A percentile compares a stretch with the other conserved stretches of the same genome.
These are phyloP conservation scores for Trogon melanurus DNA, from an alignment of 2,113 vertebrate species.

Conservation along the genomic window DNA sequence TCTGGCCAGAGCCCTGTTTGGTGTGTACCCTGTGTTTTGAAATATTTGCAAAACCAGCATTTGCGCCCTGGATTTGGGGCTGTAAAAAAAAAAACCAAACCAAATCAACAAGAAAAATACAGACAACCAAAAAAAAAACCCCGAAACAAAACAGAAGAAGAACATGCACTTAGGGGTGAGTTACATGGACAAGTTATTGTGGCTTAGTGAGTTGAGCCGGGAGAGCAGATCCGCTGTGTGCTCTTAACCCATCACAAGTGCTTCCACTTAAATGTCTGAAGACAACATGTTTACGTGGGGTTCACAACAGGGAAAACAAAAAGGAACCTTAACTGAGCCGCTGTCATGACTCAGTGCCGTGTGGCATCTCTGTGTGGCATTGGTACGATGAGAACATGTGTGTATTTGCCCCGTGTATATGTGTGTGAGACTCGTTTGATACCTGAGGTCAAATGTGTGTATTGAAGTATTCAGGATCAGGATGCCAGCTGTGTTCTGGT, in stretches of 20 bases:
- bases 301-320: not conserved
- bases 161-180: not conserved
- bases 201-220: not conserved
- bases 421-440: not conserved
- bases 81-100: rapidly evolving
- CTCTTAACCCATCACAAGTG: not conserved
- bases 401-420: not conserved
- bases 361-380: not conserved
- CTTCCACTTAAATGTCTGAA: not conserved
- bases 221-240: not conserved
- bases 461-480: not conserved
- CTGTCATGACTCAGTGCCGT: not conserved
- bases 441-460: not conserved
- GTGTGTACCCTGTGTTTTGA: not conserved
- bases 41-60: not conserved
- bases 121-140: not conserved
- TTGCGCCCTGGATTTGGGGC: not conserved
- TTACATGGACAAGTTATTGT: not conserved
- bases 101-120: too few species aligned
- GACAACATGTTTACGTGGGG: not conserved
- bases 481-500: not conserved
- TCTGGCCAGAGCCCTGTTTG: not conserved
- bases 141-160: not conserved
- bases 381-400: not conserved
- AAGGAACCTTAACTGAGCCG: not conserved